phyloP scores from a whole-genome alignment of 1,140 invertebrate genomes.

The Parapsyche elsis region DNA sequence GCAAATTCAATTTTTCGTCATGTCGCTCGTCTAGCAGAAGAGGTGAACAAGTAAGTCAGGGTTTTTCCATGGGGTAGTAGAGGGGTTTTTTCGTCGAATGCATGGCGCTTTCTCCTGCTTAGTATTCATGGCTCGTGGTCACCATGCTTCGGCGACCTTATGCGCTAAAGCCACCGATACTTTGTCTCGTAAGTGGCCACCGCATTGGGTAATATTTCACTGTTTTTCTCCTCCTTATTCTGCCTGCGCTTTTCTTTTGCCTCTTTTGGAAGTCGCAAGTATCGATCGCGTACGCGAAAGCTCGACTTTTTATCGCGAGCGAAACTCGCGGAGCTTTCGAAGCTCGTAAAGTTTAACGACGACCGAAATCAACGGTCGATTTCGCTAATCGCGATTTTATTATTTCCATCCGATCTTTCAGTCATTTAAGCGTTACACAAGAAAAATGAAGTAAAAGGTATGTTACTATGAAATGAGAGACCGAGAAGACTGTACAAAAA shows the following conservation, averaged over 20 bases:
- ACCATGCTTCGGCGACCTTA: constrained; percentile 44
- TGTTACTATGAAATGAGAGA: too few species aligned
- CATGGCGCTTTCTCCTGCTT: constrained; percentile 13
- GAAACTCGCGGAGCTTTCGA: neutral
- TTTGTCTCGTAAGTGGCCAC: constrained; percentile 21
- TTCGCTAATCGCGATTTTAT: neutral
- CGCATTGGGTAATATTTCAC: constrained; percentile 13
- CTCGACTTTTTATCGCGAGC: neutral
- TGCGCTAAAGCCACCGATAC: constrained; percentile 28
- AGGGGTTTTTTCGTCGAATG: constrained; percentile 27
- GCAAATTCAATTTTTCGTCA: constrained; percentile 51
- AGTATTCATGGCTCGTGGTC: constrained; percentile 52
- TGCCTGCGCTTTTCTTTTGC: neutral
- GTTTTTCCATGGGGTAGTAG: neutral
- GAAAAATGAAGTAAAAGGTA: too few species aligned
- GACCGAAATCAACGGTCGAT: neutral
- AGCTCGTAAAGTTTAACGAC: neutral
- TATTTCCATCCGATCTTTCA: neutral
- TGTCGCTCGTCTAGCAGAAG: neutral
- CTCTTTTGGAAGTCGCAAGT: neutral
- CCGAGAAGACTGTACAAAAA: too few species aligned
- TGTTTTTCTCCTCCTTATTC: neutral
- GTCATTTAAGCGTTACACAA: too few species aligned
- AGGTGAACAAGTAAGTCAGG: neutral
- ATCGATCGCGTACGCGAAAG: neutral